Evolutionary conservation across 2,888 invertebrate species (phyloP), one percentile per base, ranked within the genome.

Genomic region (Desoria tigrina): DNA sequence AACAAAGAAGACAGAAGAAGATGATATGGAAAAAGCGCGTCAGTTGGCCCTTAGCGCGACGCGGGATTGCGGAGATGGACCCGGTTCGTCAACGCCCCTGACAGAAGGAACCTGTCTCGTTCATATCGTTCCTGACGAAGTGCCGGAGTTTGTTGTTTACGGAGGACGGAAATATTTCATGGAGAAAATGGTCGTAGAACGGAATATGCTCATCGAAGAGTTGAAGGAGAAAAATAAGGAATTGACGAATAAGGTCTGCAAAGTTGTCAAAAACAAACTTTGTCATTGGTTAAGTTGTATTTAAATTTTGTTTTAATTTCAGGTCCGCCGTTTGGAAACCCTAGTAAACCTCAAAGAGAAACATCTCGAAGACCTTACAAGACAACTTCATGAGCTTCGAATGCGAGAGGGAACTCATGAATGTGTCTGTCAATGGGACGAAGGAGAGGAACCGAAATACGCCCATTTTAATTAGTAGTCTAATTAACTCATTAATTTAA

Each of bases 251-350:
- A 73, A 73, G 59, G 70, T 71, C 42, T 24, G 26, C 45, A 4
- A 21, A 4, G 11, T 56, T 9, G n/a, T n/a, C n/a, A n/a, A n/a
- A 11, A 23, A 14, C 9, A 24, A 9, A 7, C 7, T 7, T 27
- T 54, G 9, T 14, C 50, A 14, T 50, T n/a, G n/a, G n/a, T n/a
- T n/a, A n/a, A 56, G 32, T 16, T 37, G n/a, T 7, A 18, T 42
- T 18, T 27, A 16, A 59, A 21, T 6, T 18, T 37, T 50, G n/a
- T 27, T 27, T 32, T 21, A 49, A 37, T 26, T 62, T 27, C 28
- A 71, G 71, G 65, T 68, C 11, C 61, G 64, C 0, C 61, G 72
- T 16, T 49, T 72, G 7, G 72, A 72, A 45, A 72, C 72, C 9
- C 18, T 72, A 45, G 64, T 72, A 1, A 58, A 56, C 23, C 53